Evolutionary conservation across 2,797 vertebrate species (phyloP).

Genomic region (Malurus leucopterus): DNA sequence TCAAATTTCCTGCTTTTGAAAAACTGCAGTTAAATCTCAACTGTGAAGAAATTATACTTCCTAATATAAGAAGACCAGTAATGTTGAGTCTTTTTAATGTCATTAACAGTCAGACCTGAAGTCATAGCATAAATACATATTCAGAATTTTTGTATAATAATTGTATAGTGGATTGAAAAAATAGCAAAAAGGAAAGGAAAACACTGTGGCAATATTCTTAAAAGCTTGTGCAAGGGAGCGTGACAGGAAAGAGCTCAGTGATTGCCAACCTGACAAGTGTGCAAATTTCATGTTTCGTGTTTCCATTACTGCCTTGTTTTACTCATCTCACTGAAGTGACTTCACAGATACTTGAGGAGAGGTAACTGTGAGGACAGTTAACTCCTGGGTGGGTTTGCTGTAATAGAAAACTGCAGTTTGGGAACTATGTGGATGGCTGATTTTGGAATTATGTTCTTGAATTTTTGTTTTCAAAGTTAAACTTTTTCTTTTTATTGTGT

Average conservation of each 20-base stretch:
- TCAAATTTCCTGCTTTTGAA: neutral
- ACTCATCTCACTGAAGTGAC: neutral
- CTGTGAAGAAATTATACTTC: neutral
- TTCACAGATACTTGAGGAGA: neutral
- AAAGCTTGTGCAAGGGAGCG: neutral
- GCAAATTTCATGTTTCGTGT: neutral
- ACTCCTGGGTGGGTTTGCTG: neutral
- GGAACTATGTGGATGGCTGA: neutral
- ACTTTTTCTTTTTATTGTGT: neutral
- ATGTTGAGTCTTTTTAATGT: neutral
- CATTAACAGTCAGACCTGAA: neutral
- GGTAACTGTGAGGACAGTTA: neutral
- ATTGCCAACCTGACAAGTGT: neutral
- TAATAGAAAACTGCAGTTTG: neutral
- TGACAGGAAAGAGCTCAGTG: neutral
- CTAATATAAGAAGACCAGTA: neutral
- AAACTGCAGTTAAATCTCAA: neutral
- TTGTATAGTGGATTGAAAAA: neutral
- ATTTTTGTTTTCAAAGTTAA: neutral
- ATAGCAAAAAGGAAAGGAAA: neutral
- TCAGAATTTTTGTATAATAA: neutral
- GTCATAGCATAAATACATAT: neutral
- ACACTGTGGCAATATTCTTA: neutral
- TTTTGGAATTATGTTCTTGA: neutral
- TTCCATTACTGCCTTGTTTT: neutral